Percentiles rank a stretch among this genome's conserved stretches.
Evolutionary conservation across 64 coral and sea anemone species (phyloP).

Genomic region (Catalaphyllia jardinei): DNA sequence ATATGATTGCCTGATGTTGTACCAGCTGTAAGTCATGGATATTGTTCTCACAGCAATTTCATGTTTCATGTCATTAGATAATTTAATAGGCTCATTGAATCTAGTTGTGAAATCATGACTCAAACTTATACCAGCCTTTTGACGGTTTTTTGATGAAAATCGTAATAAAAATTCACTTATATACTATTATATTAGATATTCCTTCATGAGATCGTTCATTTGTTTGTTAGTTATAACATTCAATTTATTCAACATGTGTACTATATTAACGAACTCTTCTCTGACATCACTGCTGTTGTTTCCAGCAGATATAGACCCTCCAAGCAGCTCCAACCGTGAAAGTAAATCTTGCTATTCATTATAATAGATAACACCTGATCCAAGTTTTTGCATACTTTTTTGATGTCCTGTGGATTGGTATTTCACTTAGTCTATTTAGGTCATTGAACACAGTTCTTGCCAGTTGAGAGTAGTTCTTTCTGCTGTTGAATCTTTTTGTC

Average conservation of each 20-base stretch:
- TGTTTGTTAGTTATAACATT: background rate
- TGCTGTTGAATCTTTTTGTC: background rate
- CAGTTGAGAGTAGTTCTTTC: constrained; percentile 19
- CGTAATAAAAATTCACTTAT: no score
- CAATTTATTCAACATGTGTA: background rate
- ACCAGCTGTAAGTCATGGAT: constrained; percentile 26
- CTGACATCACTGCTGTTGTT: constrained; percentile 22
- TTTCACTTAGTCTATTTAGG: constrained; percentile 6
- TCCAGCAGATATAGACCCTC: constrained; percentile 18
- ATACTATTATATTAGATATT: constrained; percentile 11
- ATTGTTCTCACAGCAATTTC: background rate
- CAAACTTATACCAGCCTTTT: background rate
- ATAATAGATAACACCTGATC: constrained; percentile 8
- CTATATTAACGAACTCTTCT: constrained; percentile 9
- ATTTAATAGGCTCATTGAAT: background rate
- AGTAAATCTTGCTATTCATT: constrained; percentile 10
- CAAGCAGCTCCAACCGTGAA: background rate
- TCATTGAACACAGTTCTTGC: constrained; percentile 25
- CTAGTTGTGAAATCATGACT: constrained; percentile 19
- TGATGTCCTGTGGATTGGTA: constrained; percentile 10
- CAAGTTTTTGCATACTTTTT: constrained; percentile 16
- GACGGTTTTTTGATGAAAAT: background rate
- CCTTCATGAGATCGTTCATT: background rate
- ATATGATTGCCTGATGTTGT: constrained; percentile 6
- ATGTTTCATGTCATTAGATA: background rate